These are phyloP conservation scores for Achatina immaculata DNA, from an alignment of 1,140 invertebrate genomes.

Conservation along the genomic window DNA sequence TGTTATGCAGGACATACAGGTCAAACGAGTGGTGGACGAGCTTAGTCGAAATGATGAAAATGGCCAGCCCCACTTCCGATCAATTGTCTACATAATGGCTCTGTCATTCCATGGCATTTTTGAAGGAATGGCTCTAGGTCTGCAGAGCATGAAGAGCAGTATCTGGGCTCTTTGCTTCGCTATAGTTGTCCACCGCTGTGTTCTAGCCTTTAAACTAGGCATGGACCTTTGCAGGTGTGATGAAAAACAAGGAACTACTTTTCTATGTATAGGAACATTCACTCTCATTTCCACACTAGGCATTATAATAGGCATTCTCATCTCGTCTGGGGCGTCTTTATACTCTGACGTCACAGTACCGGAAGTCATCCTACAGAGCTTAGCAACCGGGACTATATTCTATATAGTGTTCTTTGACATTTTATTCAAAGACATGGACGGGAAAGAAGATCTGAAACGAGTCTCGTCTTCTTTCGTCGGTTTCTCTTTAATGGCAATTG, in stretches of 20 bases:
- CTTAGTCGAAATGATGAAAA: slow-evolving; percentile 54
- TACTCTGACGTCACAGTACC: slow-evolving; percentile 68
- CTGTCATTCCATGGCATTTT: slow-evolving; percentile 92
- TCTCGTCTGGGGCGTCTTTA: slow-evolving; percentile 68
- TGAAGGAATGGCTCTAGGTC: slow-evolving; percentile 87
- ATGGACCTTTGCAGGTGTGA: slow-evolving; percentile 69
- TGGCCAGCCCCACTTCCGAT: slow-evolving; percentile 55
- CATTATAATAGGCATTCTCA: slow-evolving; percentile 76
- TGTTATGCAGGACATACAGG: slow-evolving; percentile 57
- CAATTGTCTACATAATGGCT: slow-evolving; percentile 81
- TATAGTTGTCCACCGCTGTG: slow-evolving; percentile 58
- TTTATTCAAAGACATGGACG: slow-evolving; percentile 76
- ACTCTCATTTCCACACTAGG: slow-evolving; percentile 79
- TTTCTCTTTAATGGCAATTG: slow-evolving; percentile 63
- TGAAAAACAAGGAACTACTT: slow-evolving; percentile 73
- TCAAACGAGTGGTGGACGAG: slow-evolving; percentile 61
- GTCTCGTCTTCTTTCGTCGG: slow-evolving; percentile 65
- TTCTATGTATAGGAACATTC: slow-evolving; percentile 72
- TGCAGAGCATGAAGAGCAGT: slow-evolving; percentile 74
- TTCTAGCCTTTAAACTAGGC: slow-evolving; percentile 62
- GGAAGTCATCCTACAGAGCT: slow-evolving; percentile 75
- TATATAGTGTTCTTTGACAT: slow-evolving; percentile 95
- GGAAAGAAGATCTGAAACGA: slow-evolving; percentile 61
- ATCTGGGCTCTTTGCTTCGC: slow-evolving; percentile 65
- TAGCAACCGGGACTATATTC: slow-evolving; percentile 90